Evolutionary conservation across 2,888 invertebrate species (phyloP), one percentile per base, ranked within the genome.

Genomic region (Flexamia atlantica): DNA sequence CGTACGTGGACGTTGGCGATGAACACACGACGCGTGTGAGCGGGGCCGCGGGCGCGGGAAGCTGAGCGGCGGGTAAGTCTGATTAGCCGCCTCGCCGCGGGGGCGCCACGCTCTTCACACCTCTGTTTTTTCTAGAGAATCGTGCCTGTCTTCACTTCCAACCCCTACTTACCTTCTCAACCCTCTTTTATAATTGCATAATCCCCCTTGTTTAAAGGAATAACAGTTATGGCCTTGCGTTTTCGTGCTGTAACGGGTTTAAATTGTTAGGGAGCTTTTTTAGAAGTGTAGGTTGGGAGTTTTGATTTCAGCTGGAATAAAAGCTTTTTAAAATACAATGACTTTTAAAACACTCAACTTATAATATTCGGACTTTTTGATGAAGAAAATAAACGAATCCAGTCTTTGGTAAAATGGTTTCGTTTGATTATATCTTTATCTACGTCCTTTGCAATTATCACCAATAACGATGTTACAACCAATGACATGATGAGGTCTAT

Each of bases 151-250:
- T 76, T 25, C 76, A 20, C 50, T 30, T 50, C 25, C 50, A 25
- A 20, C 23, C 76, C 76, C 50, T 28, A 76, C 76, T 76, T 76
- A 50, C 40, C 36, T 12, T n/a, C 72, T 23, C 32, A 32, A 20
- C 72, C 72, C 72, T 72, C 53, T 68, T 40, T 50, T 76, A 50
- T 76, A 76, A 76, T 76, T 76, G 76, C 50, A 46, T 76, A 76
- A 76, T 28, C 7, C 50, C 76, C 76, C 50, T 76, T 50, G 76
- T 76, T 50, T 46, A 32, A n/a, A 23, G 5, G 28, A 76, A 74
- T 74, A 42, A 76, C 76, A 28, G 46, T 50, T 50, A 72, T 4
- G 46, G 50, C 14, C 28, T 1, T 32, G 42, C 0, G 50, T 25
- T 50, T 76, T 30, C 28, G 7, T 20, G 46, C 10, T 30, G n/a